Percentiles rank a stretch among this genome's conserved stretches.
Evolutionary conservation across 2,888 invertebrate genomes (phyloP).

Genomic region (Pollenia griseotomentosa): DNA sequence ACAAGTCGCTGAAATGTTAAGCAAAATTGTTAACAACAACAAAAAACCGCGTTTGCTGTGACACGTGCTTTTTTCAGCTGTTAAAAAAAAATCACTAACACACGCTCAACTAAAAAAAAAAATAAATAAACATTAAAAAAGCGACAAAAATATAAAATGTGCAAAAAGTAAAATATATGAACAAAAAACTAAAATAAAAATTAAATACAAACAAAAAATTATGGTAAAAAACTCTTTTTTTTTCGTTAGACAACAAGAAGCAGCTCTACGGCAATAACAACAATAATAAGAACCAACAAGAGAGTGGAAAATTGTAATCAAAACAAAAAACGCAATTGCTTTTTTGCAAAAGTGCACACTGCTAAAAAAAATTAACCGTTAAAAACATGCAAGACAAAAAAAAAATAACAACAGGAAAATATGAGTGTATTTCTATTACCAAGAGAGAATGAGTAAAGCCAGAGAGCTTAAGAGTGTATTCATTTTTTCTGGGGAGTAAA

Average conservation of each 20-base stretch:
- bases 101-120: conserved; percentile 62
- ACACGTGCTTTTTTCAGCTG: conserved; percentile 84
- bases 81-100: conserved; percentile 77
- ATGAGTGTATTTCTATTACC: conserved; percentile 19
- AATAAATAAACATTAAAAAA: conserved; percentile 68
- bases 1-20: conserved; percentile 38
- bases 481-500: conserved; percentile 61
- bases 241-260: conserved; percentile 29
- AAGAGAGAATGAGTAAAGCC: conserved; percentile 26
- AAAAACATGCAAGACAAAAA: conserved; percentile 38
- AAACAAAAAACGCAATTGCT: conserved; percentile 69
- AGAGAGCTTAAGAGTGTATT: conserved; percentile 77
- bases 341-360: conserved; percentile 43
- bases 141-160: conserved; percentile 27
- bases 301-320: conserved; percentile 72
- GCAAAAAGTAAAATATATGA: conserved; percentile 21
- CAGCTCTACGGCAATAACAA: conserved; percentile 1
- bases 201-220: conserved; percentile 51
- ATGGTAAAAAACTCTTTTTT: conserved; percentile 10
- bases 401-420: neutral
- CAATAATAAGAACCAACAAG: neutral
- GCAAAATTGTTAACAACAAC: conserved; percentile 60
- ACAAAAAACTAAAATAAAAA: conserved; percentile 69
- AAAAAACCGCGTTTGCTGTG: conserved; percentile 77
- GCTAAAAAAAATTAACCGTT: conserved; percentile 53